Percentiles rank a stretch among this genome's conserved stretches.
Evolutionary conservation across 2,888 invertebrate species (phyloP).

Genomic region (Dynastes maya): DNA sequence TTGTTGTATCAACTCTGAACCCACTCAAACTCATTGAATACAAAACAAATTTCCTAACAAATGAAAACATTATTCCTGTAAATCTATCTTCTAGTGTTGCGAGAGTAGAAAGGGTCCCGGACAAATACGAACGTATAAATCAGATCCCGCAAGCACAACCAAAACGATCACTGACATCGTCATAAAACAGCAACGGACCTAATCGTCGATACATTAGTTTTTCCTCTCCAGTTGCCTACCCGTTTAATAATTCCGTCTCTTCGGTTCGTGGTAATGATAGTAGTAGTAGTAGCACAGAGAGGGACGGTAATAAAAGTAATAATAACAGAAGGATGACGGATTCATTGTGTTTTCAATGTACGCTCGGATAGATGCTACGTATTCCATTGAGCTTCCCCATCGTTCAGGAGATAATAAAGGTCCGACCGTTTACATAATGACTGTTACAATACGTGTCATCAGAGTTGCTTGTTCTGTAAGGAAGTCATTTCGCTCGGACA

Average conservation of each 20-base stretch:
- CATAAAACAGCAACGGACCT: conserved; percentile 55
- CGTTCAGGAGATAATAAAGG: conserved; percentile 65
- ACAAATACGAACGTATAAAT: conserved; percentile 28
- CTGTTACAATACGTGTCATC: conserved; percentile 69
- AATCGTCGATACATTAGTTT: conserved; percentile 56
- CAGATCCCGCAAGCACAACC: conserved; percentile 18
- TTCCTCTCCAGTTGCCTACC: conserved; percentile 30
- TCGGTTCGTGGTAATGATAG: conserved; percentile 20
- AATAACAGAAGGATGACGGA: conserved; percentile 47
- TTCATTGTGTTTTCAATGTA: conserved; percentile 45
- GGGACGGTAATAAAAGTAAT: conserved; percentile 25
- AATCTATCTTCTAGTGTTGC: neutral
- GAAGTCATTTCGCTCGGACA: conserved; percentile 69
- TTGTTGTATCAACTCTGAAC: no score
- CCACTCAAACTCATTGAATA: conserved; percentile 23
- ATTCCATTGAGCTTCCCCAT: conserved; percentile 59
- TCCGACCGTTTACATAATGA: conserved; percentile 69
- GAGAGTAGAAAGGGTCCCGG: neutral
- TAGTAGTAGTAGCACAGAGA: neutral
- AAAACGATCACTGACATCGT: conserved; percentile 9
- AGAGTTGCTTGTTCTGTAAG: conserved; percentile 68
- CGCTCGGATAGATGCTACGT: conserved; percentile 55
- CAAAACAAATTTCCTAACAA: conserved; percentile 39
- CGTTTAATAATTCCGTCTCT: conserved; percentile 35
- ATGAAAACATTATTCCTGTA: conserved; percentile 19